A percentile compares a stretch with the other conserved stretches of the same genome.
Conservation (phyloP, 2,888 invertebrate species). For the Neocrepidodera transversa region DNA sequence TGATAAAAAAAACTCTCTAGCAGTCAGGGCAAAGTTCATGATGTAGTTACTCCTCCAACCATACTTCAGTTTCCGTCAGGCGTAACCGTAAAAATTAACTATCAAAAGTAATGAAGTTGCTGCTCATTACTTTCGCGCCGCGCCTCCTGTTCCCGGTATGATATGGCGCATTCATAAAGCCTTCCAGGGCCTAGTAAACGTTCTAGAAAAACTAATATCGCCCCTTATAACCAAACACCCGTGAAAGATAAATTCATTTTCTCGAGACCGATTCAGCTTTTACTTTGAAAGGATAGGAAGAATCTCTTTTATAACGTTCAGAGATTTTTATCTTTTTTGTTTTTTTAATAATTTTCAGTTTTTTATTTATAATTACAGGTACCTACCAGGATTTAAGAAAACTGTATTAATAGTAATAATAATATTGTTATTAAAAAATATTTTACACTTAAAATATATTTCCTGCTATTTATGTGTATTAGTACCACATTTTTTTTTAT, state of each 20-base stretch:
- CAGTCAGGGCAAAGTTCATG: not conserved
- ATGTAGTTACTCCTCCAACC: not conserved
- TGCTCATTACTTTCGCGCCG: constrained; percentile 24
- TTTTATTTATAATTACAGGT: too few species aligned
- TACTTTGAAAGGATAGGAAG: constrained; percentile 2
- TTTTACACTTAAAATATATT: too few species aligned
- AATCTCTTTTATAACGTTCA: constrained; percentile 1
- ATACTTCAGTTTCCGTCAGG: constrained; percentile 5
- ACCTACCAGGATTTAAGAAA: too few species aligned
- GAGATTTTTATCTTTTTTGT: too few species aligned
- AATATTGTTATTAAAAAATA: too few species aligned
- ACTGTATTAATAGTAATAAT: too few species aligned
- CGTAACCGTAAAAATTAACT: constrained; percentile 29
- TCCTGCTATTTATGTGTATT: too few species aligned
- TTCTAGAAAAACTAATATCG: constrained; percentile 37
- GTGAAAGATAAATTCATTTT: constrained; percentile 39
- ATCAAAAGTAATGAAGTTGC: constrained; percentile 29
- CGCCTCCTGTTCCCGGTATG: constrained; percentile 21
- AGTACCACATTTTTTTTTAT: too few species aligned
- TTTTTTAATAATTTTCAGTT: too few species aligned
- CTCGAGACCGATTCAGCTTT: constrained; percentile 26
- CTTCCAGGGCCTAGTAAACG: constrained; percentile 22
- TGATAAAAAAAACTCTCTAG: not conserved
- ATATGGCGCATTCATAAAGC: constrained; percentile 34
- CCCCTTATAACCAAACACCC: constrained; percentile 37